Percentiles rank a stretch among this genome's conserved stretches.
Evolutionary conservation across 2,113 vertebrate genomes (phyloP).

Genomic region (Siniperca knerii): DNA sequence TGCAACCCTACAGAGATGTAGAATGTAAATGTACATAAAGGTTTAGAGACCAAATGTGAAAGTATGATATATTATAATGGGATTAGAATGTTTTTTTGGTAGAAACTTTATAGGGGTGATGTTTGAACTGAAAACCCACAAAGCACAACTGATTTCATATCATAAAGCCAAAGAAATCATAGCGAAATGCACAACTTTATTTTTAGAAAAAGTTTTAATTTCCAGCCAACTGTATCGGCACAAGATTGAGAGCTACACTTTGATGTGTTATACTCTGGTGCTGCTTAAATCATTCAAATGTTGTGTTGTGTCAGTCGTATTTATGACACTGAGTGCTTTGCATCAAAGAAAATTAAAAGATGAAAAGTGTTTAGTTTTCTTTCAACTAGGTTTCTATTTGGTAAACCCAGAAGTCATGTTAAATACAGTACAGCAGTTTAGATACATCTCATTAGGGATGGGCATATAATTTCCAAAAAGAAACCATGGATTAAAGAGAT

Average conservation of each 20-base stretch:
- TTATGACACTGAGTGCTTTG: conserved; percentile 12
- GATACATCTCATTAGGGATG: neutral
- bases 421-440: neutral
- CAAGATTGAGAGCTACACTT: neutral
- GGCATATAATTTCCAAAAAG: conserved; percentile 6
- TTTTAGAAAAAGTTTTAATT: neutral
- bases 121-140: neutral
- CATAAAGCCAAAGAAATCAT: neutral
- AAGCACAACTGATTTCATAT: neutral
- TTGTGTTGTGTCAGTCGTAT: conserved; percentile 20
- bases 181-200: neutral
- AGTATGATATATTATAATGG: neutral
- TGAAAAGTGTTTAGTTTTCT: conserved; percentile 10
- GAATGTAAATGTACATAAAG: conserved; percentile 18
- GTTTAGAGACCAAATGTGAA: conserved; percentile 33
- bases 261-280: neutral
- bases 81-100: neutral
- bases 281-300: conserved; percentile 20
- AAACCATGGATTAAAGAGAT: conserved; percentile 25
- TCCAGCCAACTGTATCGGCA: neutral
- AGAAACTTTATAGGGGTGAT: neutral
- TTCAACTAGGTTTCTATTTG: conserved; percentile 15
- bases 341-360: conserved; percentile 37
- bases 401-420: conserved; percentile 25
- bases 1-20: conserved; percentile 33